These are phyloP conservation scores for Nomada fucata DNA, from an alignment of 2,888 invertebrate species.

Conservation along the genomic window DNA sequence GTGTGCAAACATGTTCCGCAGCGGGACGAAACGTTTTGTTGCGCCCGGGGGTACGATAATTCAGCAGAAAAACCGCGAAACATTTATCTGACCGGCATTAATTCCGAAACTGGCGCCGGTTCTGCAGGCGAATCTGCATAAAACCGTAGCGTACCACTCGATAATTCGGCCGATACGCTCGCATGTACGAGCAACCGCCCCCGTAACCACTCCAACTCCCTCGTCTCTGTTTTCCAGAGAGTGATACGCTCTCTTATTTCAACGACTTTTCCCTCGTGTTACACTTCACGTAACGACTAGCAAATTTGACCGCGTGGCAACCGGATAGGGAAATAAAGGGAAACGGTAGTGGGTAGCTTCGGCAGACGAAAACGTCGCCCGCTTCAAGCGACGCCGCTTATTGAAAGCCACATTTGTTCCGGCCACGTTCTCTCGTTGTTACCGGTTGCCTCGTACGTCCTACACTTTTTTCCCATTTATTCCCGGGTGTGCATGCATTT, in stretches of 20 bases:
- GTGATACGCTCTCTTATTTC: conserved; percentile 45
- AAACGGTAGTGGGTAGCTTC: conserved; percentile 20
- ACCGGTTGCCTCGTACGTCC: conserved; percentile 33
- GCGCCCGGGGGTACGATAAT: conserved; percentile 71
- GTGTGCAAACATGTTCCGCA: conserved; percentile 4
- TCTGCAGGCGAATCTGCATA: conserved; percentile 72
- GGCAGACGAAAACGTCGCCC: conserved; percentile 8
- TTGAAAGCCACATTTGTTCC: conserved; percentile 60
- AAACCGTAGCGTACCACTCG: conserved; percentile 73
- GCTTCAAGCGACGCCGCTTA: conserved; percentile 49
- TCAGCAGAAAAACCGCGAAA: conserved; percentile 75
- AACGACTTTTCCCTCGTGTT: conserved; percentile 41
- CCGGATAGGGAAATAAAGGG: not conserved
- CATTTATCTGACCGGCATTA: conserved; percentile 74
- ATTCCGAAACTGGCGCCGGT: conserved; percentile 67
- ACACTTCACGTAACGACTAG: conserved; percentile 47
- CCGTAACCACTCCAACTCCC: not conserved
- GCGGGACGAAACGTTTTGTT: conserved; percentile 55
- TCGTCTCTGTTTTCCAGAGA: not conserved
- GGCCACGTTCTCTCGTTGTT: conserved; percentile 54
- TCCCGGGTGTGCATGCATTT: conserved; percentile 30
- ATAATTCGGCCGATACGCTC: conserved; percentile 74
- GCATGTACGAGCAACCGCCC: conserved; percentile 2
- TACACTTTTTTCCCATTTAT: conserved; percentile 34
- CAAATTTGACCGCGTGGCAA: conserved; percentile 46